phyloP scores from a whole-genome alignment of 2,888 invertebrate genomes.

The Drosophila kanekoi region DNA sequence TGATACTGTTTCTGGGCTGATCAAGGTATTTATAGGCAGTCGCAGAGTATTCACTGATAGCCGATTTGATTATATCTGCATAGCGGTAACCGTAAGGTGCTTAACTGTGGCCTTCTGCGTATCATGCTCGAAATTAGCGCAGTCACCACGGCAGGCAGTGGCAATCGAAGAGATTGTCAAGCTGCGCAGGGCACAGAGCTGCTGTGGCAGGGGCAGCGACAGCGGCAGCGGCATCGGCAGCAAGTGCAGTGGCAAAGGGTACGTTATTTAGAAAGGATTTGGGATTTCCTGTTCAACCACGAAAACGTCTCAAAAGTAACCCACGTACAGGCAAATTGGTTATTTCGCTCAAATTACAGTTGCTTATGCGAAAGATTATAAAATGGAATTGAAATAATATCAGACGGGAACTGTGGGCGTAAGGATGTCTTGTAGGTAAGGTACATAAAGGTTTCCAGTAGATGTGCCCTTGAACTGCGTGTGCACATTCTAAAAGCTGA shows the following conservation, averaged over 20 bases:
- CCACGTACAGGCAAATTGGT: slow-evolving; percentile 37
- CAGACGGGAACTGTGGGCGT: background rate
- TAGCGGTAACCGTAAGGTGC: slow-evolving; percentile 61
- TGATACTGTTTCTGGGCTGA: slow-evolving; percentile 64
- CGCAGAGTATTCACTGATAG: slow-evolving; percentile 53
- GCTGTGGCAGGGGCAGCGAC: slow-evolving; percentile 1
- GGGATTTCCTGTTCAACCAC: slow-evolving; percentile 47
- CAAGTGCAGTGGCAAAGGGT: slow-evolving; percentile 45
- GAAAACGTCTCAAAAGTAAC: slow-evolving; percentile 8
- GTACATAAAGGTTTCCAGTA: background rate
- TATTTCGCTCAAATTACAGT: slow-evolving; percentile 25
- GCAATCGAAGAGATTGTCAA: slow-evolving; percentile 68
- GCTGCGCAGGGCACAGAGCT: slow-evolving; percentile 20
- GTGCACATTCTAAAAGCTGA: slow-evolving; percentile 3
- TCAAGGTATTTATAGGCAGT: slow-evolving; percentile 68
- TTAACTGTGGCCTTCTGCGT: slow-evolving; percentile 76
- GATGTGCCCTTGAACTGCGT: slow-evolving; percentile 14
- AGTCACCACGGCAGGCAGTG: slow-evolving; percentile 61
- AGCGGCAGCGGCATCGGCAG: slow-evolving; percentile 1
- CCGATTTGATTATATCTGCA: slow-evolving; percentile 52
- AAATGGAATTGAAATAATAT: slow-evolving; percentile 8
- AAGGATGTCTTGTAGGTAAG: too few species aligned
- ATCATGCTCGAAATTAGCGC: slow-evolving; percentile 78
- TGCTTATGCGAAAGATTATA: slow-evolving; percentile 2
- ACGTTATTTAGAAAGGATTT: slow-evolving; percentile 77